phyloP scores from a whole-genome alignment of 2,797 vertebrate species.

The Myotis vivesi region DNA sequence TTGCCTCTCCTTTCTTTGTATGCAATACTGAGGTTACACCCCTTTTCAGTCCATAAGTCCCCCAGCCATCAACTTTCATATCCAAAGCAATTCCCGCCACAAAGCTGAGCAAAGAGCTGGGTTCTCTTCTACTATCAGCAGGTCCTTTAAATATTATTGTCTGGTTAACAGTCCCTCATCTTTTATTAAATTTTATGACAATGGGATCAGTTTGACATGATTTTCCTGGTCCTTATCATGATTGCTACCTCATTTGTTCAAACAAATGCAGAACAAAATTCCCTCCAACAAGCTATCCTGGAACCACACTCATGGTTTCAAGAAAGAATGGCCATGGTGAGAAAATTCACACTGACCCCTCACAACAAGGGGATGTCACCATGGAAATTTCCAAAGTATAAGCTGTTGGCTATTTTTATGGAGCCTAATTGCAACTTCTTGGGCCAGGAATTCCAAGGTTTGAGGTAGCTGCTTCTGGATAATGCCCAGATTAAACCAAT shows the following conservation, averaged over 20 bases:
- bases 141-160: neutral
- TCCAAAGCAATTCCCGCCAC: neutral
- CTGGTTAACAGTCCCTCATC: neutral
- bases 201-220: neutral
- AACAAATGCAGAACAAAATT: neutral
- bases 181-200: neutral
- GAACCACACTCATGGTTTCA: neutral
- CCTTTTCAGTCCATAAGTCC: neutral
- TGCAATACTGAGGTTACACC: neutral
- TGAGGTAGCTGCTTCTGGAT: neutral
- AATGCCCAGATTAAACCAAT: neutral
- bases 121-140: neutral
- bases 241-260: neutral
- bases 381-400: neutral
- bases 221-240: neutral
- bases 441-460: slow-evolving; percentile 7
- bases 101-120: neutral
- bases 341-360: neutral
- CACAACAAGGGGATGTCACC: neutral
- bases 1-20: neutral
- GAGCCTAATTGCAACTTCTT: neutral
- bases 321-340: neutral
- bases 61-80: neutral
- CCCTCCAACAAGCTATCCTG: neutral
- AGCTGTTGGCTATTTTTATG: neutral